Conservation (phyloP, 2,113 vertebrate species). For the Chaenocephalus aceratus region DNA sequence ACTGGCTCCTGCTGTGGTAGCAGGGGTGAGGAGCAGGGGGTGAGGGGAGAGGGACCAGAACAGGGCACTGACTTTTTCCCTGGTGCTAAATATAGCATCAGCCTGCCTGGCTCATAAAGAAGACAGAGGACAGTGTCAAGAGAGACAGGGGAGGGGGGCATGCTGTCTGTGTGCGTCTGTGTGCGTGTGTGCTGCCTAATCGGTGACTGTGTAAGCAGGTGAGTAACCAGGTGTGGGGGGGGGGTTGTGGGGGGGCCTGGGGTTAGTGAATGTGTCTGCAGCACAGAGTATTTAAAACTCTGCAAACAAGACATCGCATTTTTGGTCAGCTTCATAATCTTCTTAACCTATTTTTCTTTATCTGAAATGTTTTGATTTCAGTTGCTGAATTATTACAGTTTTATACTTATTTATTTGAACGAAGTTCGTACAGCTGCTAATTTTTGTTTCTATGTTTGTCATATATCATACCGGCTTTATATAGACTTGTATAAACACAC, state of each 20-base stretch:
- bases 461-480: background rate
- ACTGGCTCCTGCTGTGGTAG: slow-evolving; percentile 26
- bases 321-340: background rate
- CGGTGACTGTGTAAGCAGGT: slow-evolving; percentile 20
- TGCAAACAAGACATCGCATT: background rate
- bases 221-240: slow-evolving; percentile 23
- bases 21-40: background rate
- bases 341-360: background rate
- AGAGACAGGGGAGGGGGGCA: background rate
- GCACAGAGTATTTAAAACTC: background rate
- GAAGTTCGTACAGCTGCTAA: background rate
- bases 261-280: background rate
- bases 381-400: background rate
- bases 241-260: background rate
- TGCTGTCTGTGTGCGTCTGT: background rate
- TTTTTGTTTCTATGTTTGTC: background rate
- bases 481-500: background rate
- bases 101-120: slow-evolving; percentile 46
- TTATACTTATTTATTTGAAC: background rate
- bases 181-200: slow-evolving; percentile 7
- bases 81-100: slow-evolving; percentile 71
- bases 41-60: slow-evolving; percentile 36
- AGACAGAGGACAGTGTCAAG: slow-evolving; percentile 48
- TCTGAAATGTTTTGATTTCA: no score
- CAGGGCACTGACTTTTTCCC: slow-evolving; percentile 45